Evolutionary conservation across 2,888 invertebrate genomes (phyloP).

Genomic region (Idaea biselata): DNA sequence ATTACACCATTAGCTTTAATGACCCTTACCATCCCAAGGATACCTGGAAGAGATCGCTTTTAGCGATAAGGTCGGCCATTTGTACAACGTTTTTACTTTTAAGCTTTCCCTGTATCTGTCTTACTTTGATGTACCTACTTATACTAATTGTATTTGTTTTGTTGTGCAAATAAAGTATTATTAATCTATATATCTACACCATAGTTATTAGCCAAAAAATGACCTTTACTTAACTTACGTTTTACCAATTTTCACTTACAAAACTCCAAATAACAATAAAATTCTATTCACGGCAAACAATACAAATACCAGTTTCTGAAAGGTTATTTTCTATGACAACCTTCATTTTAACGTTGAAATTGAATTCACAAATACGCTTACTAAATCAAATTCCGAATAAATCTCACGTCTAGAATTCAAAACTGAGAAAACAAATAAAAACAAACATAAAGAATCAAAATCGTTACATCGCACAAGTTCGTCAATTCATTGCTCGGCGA

Average conservation of each 20-base stretch:
- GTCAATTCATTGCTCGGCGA: constrained; percentile 61
- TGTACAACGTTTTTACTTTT: too few species aligned
- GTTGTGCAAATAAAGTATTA: too few species aligned
- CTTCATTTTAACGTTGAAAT: neutral
- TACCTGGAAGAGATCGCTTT: too few species aligned
- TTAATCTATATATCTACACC: too few species aligned
- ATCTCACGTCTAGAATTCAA: neutral
- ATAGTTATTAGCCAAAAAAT: neutral
- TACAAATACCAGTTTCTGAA: neutral
- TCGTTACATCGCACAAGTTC: constrained; percentile 36
- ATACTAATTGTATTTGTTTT: too few species aligned
- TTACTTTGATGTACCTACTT: too few species aligned
- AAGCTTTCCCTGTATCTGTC: too few species aligned
- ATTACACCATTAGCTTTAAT: too few species aligned
- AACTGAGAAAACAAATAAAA: neutral
- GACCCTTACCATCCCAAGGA: too few species aligned
- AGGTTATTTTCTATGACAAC: neutral
- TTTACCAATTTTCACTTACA: neutral
- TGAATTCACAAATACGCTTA: neutral
- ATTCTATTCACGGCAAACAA: neutral
- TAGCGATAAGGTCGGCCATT: too few species aligned
- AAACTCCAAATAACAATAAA: neutral
- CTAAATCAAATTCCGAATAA: constrained; percentile 1
- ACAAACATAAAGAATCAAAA: constrained; percentile 32
- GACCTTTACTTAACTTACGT: neutral